Base-by-base conservation (phyloP, 2,113 vertebrate species). In the Callipepla squamata region DNA sequence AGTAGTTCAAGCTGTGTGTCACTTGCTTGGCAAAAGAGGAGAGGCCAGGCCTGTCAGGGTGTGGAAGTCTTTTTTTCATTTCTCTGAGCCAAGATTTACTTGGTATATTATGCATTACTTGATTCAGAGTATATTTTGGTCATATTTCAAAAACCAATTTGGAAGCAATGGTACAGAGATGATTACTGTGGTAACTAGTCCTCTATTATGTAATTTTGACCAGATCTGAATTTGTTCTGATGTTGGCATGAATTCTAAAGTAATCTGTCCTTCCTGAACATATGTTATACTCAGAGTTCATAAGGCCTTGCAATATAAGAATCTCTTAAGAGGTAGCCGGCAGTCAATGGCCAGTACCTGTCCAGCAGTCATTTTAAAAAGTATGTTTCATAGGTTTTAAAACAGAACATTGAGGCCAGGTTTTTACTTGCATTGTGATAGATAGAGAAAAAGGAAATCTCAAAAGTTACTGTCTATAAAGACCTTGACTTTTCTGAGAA, bases 201-300 rank as follows among this genome's bases (percentile, higher is more conserved):
- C 9, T 21, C 17, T 17, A 11, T 19, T 13, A 28, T n/a, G 34
- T 7, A 36, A 3, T 48, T 81, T 75, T 36, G 10, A 61, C 38
- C 6, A 55, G 36, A 48, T 42, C 25, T 30, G n/a, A 55, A 6
- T 48, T 44, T 72, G 28, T 59, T 47, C 23, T 32, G 7, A 4
- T 36, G 38, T 78, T 78, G 34, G n/a, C 3, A 2, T 58, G 22
- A 48, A 63, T 40, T 48, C 32, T 76, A 28, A 70, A 32, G n/a
- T 32, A 28, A 36, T 23, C 36, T 76, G 28, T 11, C 11, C 14
- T 53, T 76, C 48, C 32, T 40, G 57, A 63, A 50, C 6, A 3
- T 0, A 0, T 23, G 7, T 4, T 34, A 36, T 6, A 45, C 26
- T 42, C 11, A 17, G 10, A 85, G 12, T 21, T 22, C 34, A 16